Evolutionary conservation across 2,888 invertebrate genomes (phyloP).

Genomic region (Eristalis arbustorum): DNA sequence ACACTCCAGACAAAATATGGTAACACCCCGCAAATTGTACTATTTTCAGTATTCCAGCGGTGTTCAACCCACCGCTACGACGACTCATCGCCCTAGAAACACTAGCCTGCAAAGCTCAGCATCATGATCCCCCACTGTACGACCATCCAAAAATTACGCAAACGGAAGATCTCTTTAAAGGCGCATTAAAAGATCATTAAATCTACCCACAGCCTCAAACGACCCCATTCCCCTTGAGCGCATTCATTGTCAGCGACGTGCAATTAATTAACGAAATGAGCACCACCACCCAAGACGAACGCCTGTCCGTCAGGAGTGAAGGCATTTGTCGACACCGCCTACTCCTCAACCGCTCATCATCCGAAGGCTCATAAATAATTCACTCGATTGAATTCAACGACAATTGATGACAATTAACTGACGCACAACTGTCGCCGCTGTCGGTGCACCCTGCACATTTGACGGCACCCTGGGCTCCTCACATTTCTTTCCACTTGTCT

Average conservation of each 20-base stretch:
- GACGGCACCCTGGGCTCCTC: background rate
- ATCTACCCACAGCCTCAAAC: background rate
- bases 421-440: conserved; percentile 26
- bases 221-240: background rate
- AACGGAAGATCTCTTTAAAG: background rate
- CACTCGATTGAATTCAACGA: conserved; percentile 63
- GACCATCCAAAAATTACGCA: too few species aligned
- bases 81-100: too few species aligned
- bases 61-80: too few species aligned
- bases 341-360: background rate
- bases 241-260: conserved; percentile 6
- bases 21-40: too few species aligned
- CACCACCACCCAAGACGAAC: conserved; percentile 15
- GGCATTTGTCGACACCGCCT: conserved; percentile 6
- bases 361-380: conserved; percentile 42
- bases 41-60: too few species aligned
- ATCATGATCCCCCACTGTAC: too few species aligned
- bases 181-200: background rate
- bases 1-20: too few species aligned
- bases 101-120: too few species aligned
- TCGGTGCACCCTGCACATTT: conserved; percentile 1
- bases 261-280: conserved; percentile 53
- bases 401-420: conserved; percentile 68
- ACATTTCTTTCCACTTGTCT: conserved; percentile 16
- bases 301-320: conserved; percentile 24